Base-by-base conservation (phyloP, 2,888 invertebrate genomes). In the Thecocarcelia acutangulata region DNA sequence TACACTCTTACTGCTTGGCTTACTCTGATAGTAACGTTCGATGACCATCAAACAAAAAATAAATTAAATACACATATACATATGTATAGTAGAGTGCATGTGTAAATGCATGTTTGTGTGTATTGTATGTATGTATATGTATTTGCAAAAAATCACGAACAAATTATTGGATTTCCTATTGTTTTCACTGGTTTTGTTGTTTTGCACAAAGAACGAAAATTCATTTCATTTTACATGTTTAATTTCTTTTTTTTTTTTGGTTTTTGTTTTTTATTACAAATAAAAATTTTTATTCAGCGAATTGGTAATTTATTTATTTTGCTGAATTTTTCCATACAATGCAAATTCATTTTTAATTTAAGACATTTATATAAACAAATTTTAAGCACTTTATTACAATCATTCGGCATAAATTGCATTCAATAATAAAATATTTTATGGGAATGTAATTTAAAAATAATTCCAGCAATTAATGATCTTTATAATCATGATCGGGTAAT, bases 381-480 rank as follows among this genome's bases (percentile, higher is more conserved):
- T 37, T 52, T 15, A 37, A 69, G n/a, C 33, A 44, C 44, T 61
- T 73, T 73, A 19, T 19, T 9, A 17, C 42, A 61, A 50, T 24
- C 33, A 33, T 6, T 33, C 33, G 33, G 4, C 8, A 8, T 33
- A 33, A 52, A 63, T 54, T 37, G 13, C 2, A 15, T 61, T 52
- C 13, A 68, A 44, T 3, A 33, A 56, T 46, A 24, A 33, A 21
- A 12, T 0, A 42, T 28, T 50, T 64, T 58, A 12, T 9, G 17
- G 15, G 42, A 59, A 68, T 11, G 59, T 15, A 76, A 76, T 76
- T 69, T 33, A 33, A 69, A 68, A 68, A 54, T 63, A 61, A 13
- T 46, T 69, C 54, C n/a, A 40, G 48, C n/a, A 5, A 61, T 63
- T 75, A 64, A 58, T 58, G 40, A 58, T 66, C 24, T 28, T 13